Percentiles rank a stretch among this genome's conserved stretches.
Conservation (phyloP, 2,113 vertebrate species). For the Vulpes vulpes region DNA sequence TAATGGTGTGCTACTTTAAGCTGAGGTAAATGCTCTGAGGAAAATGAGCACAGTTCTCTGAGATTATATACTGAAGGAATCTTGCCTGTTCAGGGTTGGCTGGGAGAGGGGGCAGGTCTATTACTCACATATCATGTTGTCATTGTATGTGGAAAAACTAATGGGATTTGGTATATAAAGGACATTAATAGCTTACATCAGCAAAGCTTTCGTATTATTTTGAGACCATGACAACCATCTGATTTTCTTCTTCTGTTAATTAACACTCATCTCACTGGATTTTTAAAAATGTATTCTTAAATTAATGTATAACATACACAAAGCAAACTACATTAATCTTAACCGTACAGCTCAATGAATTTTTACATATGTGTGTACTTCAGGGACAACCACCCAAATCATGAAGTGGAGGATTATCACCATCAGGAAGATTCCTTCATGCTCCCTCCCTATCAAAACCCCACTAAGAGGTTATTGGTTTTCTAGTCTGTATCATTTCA, state of each 20-base stretch:
- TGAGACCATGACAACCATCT: not conserved
- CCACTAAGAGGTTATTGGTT: not conserved
- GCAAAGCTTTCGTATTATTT: not conserved
- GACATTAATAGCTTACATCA: not conserved
- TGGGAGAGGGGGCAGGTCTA: not conserved
- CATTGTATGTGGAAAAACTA: not conserved
- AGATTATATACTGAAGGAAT: not conserved
- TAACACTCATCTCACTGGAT: not conserved
- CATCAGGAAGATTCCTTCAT: not conserved
- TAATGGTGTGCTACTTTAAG: not conserved
- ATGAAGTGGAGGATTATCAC: not conserved
- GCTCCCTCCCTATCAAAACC: not conserved
- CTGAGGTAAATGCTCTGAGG: not conserved
- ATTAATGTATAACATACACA: not conserved
- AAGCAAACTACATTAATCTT: not conserved
- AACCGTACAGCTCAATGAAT: not conserved
- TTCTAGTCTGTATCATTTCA: not conserved
- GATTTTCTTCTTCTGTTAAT: not conserved
- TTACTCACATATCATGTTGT: not conserved
- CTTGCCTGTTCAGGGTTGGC: not conserved
- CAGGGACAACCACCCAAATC: not conserved
- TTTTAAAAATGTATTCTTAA: not conserved
- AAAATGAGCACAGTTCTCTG: not conserved
- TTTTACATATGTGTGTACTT: fast-evolving
- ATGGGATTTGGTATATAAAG: not conserved